phyloP scores from a whole-genome alignment of 2,113 vertebrate genomes.

The Myiozetetes cayanensis region DNA sequence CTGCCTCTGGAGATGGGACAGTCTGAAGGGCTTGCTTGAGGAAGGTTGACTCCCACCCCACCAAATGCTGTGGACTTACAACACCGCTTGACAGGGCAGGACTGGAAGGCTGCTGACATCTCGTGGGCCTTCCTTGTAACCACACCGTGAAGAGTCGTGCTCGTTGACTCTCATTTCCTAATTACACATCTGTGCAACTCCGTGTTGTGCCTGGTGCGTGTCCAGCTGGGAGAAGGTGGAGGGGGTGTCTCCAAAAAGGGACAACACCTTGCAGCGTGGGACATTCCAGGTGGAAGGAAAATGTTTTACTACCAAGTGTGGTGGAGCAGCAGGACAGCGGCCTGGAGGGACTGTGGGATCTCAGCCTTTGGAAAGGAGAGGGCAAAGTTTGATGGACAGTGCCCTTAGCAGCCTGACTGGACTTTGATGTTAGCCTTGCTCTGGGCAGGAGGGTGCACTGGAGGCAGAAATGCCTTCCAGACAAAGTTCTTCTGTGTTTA shows the following conservation, averaged over 20 bases:
- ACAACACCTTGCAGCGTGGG: background rate
- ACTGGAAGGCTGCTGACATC: conserved; percentile 47
- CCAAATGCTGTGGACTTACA: background rate
- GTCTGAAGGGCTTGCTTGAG: background rate
- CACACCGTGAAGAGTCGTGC: background rate
- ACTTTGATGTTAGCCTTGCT: background rate
- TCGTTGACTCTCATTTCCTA: background rate
- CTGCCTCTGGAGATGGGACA: background rate
- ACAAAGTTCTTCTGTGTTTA: background rate
- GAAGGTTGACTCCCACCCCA: background rate
- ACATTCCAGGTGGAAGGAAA: background rate
- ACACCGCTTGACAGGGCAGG: background rate
- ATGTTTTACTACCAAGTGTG: fast-evolving
- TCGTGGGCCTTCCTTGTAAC: conserved; percentile 29
- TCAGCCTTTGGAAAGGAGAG: background rate
- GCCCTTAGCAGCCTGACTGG: background rate
- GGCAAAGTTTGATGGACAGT: background rate
- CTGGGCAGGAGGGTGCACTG: background rate
- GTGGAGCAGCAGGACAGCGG: background rate
- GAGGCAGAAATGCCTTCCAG: background rate
- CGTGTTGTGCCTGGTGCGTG: fast-evolving
- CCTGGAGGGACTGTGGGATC: background rate
- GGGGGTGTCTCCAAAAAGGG: background rate
- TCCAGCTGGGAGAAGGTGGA: background rate
- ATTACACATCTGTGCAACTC: fast-evolving